Conservation (phyloP, 2,797 vertebrate species). For the Sebastes alutus region DNA sequence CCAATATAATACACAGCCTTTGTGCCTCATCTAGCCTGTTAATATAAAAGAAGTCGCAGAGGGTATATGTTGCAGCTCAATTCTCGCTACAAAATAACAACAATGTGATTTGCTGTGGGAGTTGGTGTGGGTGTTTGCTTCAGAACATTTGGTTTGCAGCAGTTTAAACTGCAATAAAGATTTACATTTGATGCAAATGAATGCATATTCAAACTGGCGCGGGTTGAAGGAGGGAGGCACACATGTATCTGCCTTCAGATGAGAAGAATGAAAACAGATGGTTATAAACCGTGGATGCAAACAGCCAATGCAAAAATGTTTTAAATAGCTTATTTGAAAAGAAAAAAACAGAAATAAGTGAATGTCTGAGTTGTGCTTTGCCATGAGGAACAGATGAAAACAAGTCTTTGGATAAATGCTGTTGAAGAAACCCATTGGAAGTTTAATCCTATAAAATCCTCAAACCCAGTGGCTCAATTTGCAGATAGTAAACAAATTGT, state of each 20-base stretch:
- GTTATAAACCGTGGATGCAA: neutral
- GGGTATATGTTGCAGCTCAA: conserved; percentile 5
- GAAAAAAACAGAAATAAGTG: neutral
- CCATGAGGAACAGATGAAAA: neutral
- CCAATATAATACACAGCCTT: conserved; percentile 82
- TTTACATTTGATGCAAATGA: conserved; percentile 49
- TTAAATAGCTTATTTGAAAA: neutral
- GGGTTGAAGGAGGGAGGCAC: neutral
- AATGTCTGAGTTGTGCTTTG: neutral
- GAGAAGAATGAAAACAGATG: conserved; percentile 20
- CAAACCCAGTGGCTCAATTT: neutral
- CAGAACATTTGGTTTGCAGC: conserved; percentile 28
- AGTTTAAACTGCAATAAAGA: conserved; percentile 39
- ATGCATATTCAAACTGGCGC: conserved; percentile 27
- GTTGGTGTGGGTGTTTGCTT: conserved; percentile 32
- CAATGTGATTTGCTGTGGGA: conserved; percentile 14
- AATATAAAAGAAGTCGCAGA: conserved; percentile 59
- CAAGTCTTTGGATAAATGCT: neutral
- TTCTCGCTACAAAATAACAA: conserved; percentile 28
- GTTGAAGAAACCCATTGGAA: conserved; percentile 1
- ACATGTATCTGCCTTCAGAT: conserved; percentile 11
- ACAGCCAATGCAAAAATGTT: neutral
- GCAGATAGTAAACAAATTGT: neutral
- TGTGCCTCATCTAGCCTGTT: conserved; percentile 71
- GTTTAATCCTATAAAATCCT: conserved; percentile 22